A percentile compares a stretch with the other conserved stretches of the same genome.
These are phyloP conservation scores for Napeogenes sylphis DNA, from an alignment of 2,888 invertebrate species.

Conservation along the genomic window DNA sequence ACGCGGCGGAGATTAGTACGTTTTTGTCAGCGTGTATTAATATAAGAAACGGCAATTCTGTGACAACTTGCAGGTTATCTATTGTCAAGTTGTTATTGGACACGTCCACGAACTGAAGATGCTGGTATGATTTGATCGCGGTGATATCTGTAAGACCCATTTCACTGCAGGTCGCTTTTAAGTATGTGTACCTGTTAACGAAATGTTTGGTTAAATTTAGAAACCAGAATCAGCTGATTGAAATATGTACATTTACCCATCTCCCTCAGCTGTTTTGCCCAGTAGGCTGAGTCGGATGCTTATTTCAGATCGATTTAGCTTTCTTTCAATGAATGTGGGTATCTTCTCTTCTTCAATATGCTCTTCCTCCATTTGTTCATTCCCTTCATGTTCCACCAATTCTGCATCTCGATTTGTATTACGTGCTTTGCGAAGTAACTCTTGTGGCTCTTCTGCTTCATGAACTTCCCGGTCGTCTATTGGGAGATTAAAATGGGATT, in stretches of 20 bases:
- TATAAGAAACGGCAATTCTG: constrained; percentile 73
- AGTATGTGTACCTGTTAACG: constrained; percentile 74
- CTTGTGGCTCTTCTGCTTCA: constrained; percentile 7
- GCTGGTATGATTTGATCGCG: constrained; percentile 68
- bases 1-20: constrained; percentile 60
- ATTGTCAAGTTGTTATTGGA: constrained; percentile 73
- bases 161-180: constrained; percentile 72
- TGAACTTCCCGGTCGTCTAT: constrained; percentile 16
- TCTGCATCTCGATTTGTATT: neutral
- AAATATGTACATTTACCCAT: constrained; percentile 47
- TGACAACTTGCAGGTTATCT: constrained; percentile 66
- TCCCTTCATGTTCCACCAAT: constrained; percentile 26
- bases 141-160: constrained; percentile 73
- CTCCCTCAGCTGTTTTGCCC: constrained; percentile 69
- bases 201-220: constrained; percentile 5
- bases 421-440: neutral
- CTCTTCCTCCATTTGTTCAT: constrained; percentile 32
- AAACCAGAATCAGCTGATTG: neutral
- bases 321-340: constrained; percentile 32
- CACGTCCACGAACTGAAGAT: constrained; percentile 77
- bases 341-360: constrained; percentile 17
- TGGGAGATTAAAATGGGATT: constrained; percentile 52
- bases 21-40: constrained; percentile 79
- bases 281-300: constrained; percentile 57
- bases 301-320: constrained; percentile 51